Base-by-base conservation (phyloP, 2,113 vertebrate species). In the Poecile atricapillus region DNA sequence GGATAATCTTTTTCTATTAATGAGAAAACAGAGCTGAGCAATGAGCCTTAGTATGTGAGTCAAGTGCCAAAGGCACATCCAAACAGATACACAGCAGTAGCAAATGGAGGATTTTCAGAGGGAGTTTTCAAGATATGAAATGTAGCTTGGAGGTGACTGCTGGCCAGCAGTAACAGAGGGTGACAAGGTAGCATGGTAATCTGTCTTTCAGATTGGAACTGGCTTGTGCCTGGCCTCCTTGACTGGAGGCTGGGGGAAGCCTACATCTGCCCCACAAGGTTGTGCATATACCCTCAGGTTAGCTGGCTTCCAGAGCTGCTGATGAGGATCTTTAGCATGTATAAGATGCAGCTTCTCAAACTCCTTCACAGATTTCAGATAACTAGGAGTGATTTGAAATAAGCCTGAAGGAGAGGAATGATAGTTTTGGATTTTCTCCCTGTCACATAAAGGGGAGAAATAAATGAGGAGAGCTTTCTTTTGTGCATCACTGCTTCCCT, bases 11-110 rank as follows among this genome's bases (percentile, higher is more conserved):
- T 65, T 59, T 20, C 33, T 77, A 44, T 89, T 90, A 83, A 67
- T 67, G 80, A 90, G 83, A 68, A 88, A 93, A 63, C 47, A 67
- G 67, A 85, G 79, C 76, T 74, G 73, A 92, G 76, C 92, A 89
- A 63, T 90, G 93, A 95, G 92, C 83, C 83, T 63, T 83, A 58
- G 23, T 47, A 13, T 59, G 68, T 28, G 69, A 92, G 59, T 76
- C 59, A 59, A 65, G 64, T 74, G 88, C 92, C 83, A 86, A 55
- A 83, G 86, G 90, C 88, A 67, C 23, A 74, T 69, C 55, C 73
- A 25, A 63, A 53, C 22, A 73, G 64, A 56, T 24, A 27, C 46
- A 58, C 79, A 83, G 83, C 53, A 50, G 85, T 5, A 76, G 58
- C 71, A 67, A 94, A 50, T 4, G 27, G 21, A 70, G 16, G 30